Conservation (phyloP, 2,797 vertebrate genomes). For the Hoplostethus atlanticus region DNA sequence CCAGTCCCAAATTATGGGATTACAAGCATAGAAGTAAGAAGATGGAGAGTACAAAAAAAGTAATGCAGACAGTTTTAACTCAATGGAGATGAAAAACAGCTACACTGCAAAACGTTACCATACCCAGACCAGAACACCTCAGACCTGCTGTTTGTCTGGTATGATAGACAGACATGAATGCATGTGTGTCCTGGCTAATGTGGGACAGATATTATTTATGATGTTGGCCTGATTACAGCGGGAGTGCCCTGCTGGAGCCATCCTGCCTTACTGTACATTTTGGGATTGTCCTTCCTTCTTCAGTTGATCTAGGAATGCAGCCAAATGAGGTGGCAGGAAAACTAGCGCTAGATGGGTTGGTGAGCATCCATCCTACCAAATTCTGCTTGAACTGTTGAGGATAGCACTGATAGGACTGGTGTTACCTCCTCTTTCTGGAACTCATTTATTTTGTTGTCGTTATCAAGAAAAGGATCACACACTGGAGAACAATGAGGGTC, state of each 20-base stretch:
- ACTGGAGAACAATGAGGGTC: conserved; percentile 3
- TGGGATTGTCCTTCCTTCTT: conserved; percentile 49
- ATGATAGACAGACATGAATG: neutral
- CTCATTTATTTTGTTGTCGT: neutral
- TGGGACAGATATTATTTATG: conserved; percentile 30
- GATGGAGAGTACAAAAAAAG: neutral
- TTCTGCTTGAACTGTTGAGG: conserved; percentile 18
- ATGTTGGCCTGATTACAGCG: conserved; percentile 30
- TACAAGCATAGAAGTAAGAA: neutral
- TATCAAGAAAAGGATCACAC: conserved; percentile 3
- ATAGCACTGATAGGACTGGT: neutral
- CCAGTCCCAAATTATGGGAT: neutral
- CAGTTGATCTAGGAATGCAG: conserved; percentile 52
- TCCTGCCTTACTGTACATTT: conserved; percentile 46
- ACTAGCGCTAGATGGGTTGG: neutral
- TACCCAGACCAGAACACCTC: neutral
- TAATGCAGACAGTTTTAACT: too few relatives aligned
- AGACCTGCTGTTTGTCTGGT: conserved; percentile 9
- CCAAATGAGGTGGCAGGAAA: conserved; percentile 54
- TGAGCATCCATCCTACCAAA: neutral
- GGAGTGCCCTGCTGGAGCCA: conserved; percentile 9
- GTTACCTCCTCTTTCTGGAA: conserved; percentile 29
- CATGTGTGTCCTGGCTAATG: conserved; percentile 3
- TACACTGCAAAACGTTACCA: neutral
- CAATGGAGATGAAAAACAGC: neutral